phyloP scores from a whole-genome alignment of 1,140 invertebrate genomes.

The Cydia splendana region DNA sequence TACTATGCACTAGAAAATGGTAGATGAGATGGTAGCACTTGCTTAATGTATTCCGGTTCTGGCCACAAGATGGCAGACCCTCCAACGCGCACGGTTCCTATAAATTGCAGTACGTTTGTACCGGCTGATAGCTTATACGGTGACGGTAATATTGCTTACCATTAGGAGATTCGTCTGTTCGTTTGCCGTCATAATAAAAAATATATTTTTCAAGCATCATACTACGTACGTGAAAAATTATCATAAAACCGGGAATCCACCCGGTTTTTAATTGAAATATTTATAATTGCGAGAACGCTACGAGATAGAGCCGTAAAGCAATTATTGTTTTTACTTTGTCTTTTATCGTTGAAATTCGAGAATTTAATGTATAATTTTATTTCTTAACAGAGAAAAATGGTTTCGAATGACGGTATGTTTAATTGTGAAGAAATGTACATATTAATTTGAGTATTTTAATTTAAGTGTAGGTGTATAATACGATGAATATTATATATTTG shows the following conservation, averaged over 20 bases:
- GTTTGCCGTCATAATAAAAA: no score
- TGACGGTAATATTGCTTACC: no score
- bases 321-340: slow-evolving; percentile 57
- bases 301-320: slow-evolving; percentile 49
- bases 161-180: no score
- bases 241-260: slow-evolving; percentile 54
- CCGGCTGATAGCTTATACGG: no score
- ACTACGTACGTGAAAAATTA: slow-evolving; percentile 50
- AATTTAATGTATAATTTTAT: slow-evolving; percentile 15
- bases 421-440: background rate
- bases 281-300: slow-evolving; percentile 61
- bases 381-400: background rate
- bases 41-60: no score
- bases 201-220: slow-evolving; percentile 32
- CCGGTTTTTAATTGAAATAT: slow-evolving; percentile 76
- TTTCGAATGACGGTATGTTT: background rate
- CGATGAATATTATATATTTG: no score
- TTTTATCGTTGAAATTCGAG: slow-evolving; percentile 34
- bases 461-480: background rate
- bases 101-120: no score
- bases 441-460: background rate
- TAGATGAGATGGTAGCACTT: no score
- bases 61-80: no score
- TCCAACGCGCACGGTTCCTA: no score
- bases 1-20: no score